phyloP scores from a whole-genome alignment of 2,888 invertebrate genomes.

The Furcula furcula region DNA sequence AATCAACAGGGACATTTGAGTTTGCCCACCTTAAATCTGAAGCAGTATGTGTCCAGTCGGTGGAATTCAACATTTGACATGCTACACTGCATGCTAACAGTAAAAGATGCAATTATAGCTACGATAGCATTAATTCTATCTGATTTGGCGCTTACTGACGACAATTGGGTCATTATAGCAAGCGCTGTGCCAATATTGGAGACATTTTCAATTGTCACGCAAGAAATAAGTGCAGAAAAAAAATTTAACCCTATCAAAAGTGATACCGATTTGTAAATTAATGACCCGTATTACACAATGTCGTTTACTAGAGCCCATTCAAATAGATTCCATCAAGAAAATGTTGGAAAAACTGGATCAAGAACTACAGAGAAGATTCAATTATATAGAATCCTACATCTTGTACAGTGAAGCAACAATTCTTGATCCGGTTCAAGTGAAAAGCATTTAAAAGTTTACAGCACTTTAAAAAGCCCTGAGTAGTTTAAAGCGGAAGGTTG shows the following conservation, averaged over 20 bases:
- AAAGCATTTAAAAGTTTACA: conserved; percentile 1
- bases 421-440: conserved; percentile 8
- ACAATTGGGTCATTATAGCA: conserved; percentile 3
- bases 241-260: not conserved
- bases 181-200: conserved; percentile 4
- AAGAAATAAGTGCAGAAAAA: conserved; percentile 5
- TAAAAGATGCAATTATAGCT: conserved; percentile 7
- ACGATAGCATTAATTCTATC: conserved; percentile 5
- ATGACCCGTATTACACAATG: conserved; percentile 2
- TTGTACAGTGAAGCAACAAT: conserved; percentile 9
- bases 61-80: conserved; percentile 11
- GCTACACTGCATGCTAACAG: conserved; percentile 2
- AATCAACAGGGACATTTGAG: conserved; percentile 1
- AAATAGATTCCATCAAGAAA: not conserved
- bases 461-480: too few species aligned
- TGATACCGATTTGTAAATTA: conserved; percentile 2
- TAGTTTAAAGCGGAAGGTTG: too few species aligned
- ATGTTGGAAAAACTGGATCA: not conserved
- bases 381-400: not conserved
- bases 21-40: conserved; percentile 6
- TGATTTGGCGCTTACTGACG: not conserved
- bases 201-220: conserved; percentile 6
- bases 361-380: not conserved
- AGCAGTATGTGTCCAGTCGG: conserved; percentile 4
- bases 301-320: not conserved